Percentiles rank a stretch among this genome's conserved stretches.
phyloP scores from a whole-genome alignment of 1,140 invertebrate genomes.

The Nasonia vitripennis region DNA sequence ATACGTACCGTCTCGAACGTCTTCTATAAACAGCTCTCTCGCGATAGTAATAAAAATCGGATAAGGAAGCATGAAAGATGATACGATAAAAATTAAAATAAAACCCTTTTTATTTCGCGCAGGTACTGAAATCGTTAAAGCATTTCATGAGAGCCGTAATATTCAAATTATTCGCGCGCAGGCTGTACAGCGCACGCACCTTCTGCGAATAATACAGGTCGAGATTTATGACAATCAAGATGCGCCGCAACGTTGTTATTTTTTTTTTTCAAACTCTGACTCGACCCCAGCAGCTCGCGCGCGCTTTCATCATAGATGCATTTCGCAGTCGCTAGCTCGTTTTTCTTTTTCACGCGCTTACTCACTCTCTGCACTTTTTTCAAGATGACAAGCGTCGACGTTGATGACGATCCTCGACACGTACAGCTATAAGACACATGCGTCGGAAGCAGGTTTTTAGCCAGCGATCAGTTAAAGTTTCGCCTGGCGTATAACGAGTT shows the following conservation, averaged over 20 bases:
- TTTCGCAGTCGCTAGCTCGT: constrained; percentile 18
- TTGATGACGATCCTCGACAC: constrained; percentile 42
- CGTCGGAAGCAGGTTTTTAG: constrained; percentile 41
- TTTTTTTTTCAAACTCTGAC: background rate
- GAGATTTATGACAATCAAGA: constrained; percentile 52
- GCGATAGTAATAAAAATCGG: constrained; percentile 14
- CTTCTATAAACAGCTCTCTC: background rate
- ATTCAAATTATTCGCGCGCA: constrained; percentile 30
- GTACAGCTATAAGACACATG: background rate
- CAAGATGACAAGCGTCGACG: constrained; percentile 32
- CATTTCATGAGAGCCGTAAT: constrained; percentile 9
- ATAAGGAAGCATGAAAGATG: constrained; percentile 43
- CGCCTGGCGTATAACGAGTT: constrained; percentile 63
- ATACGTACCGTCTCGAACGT: background rate
- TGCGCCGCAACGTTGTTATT: constrained; percentile 6
- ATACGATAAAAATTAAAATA: constrained; percentile 48
- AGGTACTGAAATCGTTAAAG: constrained; percentile 35
- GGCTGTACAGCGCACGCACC: background rate
- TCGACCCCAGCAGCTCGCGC: constrained; percentile 3
- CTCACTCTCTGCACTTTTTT: constrained; percentile 23
- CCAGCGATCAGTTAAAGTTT: constrained; percentile 58
- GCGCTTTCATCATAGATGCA: constrained; percentile 16
- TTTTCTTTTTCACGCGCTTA: constrained; percentile 26
- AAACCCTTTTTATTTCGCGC: constrained; percentile 11
- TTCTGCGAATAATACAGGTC: background rate